Percentiles rank a stretch among this genome's conserved stretches.
Conservation (phyloP, 2,888 invertebrate species). For the Mimas tiliae region DNA sequence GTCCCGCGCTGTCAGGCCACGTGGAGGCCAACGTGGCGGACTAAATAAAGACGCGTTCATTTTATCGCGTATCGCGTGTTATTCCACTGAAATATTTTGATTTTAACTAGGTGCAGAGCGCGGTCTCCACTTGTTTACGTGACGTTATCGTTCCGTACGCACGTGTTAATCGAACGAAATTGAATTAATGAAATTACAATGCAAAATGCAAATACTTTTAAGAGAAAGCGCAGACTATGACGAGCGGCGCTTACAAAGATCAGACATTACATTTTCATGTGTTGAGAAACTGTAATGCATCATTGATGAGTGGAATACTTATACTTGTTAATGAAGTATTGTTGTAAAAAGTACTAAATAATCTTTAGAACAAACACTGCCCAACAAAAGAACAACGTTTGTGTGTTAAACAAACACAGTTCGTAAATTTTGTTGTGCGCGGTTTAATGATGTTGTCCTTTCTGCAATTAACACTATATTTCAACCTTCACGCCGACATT, state of each 20-base stretch:
- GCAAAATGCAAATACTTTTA: background rate
- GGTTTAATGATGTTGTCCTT: conserved; percentile 3
- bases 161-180: conserved; percentile 12
- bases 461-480: background rate
- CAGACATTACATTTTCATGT: background rate
- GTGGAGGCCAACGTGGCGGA: conserved; percentile 46
- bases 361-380: background rate
- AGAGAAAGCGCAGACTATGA: conserved; percentile 14
- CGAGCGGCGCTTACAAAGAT: background rate
- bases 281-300: conserved; percentile 5
- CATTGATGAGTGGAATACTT: background rate
- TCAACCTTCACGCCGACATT: background rate
- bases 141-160: background rate
- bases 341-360: background rate
- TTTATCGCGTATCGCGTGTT: conserved; percentile 28
- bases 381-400: background rate
- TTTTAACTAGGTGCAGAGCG: conserved; percentile 6
- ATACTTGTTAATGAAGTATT: conserved; percentile 9
- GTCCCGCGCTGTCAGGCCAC: conserved; percentile 41
- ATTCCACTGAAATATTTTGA: conserved; percentile 17
- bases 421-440: background rate
- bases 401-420: background rate
- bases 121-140: conserved; percentile 8
- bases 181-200: conserved; percentile 14
- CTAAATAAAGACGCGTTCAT: conserved; percentile 34